Percentiles rank a stretch among this genome's conserved stretches.
Conservation (phyloP, 1,140 invertebrate species). For the Calephelis virginiensis region DNA sequence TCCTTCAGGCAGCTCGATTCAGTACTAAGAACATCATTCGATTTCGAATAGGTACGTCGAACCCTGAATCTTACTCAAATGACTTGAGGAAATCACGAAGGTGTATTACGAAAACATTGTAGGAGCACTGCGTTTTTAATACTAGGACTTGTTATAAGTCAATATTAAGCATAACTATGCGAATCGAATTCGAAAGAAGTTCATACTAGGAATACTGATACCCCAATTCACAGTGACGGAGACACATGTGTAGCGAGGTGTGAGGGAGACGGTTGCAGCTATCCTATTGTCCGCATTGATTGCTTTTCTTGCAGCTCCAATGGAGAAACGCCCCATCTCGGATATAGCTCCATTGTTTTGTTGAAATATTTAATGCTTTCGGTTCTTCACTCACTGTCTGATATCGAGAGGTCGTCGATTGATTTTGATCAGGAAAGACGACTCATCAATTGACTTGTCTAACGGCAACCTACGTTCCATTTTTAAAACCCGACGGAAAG, state of each 20-base stretch:
- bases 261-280: constrained; percentile 1
- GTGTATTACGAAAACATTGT: too few relatives aligned
- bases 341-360: constrained; percentile 2
- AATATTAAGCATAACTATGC: too few relatives aligned
- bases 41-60: too few relatives aligned
- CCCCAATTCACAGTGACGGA: neutral
- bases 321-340: constrained; percentile 12
- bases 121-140: too few relatives aligned
- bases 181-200: too few relatives aligned
- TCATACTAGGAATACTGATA: neutral
- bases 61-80: too few relatives aligned
- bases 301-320: constrained; percentile 12
- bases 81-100: too few relatives aligned
- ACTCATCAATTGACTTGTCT: neutral
- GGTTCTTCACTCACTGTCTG: neutral
- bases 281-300: constrained; percentile 10
- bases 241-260: constrained; percentile 3
- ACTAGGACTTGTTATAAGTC: too few relatives aligned
- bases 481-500: neutral
- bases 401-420: neutral
- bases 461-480: neutral
- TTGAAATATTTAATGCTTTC: constrained; percentile 4
- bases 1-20: too few relatives aligned
- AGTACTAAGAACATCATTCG: too few relatives aligned
- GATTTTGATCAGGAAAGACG: neutral